These are phyloP conservation scores for Bolinopsis microptera DNA, from an alignment of 37 sponge, comb jelly and placozoan species.

Conservation along the genomic window DNA sequence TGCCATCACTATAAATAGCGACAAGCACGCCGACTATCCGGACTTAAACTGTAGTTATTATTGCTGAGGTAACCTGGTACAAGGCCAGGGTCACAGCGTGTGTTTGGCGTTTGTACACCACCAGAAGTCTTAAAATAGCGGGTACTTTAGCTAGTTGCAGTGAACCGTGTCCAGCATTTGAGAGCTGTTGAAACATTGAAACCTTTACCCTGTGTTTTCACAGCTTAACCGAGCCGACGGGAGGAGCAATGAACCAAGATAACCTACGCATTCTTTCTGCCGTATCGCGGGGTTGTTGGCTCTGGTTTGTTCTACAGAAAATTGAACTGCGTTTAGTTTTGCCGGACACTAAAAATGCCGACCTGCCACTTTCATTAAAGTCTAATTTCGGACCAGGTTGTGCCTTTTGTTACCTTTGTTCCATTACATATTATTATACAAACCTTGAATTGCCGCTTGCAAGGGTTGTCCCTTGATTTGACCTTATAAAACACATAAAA, in stretches of 20 bases:
- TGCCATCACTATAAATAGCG: neutral
- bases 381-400: neutral
- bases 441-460: neutral
- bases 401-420: neutral
- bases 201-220: neutral
- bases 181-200: neutral
- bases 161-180: no score
- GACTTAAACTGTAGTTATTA: neutral
- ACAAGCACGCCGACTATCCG: neutral
- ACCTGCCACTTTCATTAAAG: neutral
- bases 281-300: neutral
- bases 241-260: no score
- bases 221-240: neutral
- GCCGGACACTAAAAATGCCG: neutral
- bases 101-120: neutral
- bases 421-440: neutral
- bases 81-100: neutral
- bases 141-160: neutral
- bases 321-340: no score
- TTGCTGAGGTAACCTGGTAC: neutral
- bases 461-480: no score
- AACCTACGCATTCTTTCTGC: no score
- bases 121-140: neutral
- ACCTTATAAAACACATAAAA: no score
- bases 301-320: neutral